phyloP scores from a whole-genome alignment of 2,797 vertebrate genomes.

The Sebastes jordani region DNA sequence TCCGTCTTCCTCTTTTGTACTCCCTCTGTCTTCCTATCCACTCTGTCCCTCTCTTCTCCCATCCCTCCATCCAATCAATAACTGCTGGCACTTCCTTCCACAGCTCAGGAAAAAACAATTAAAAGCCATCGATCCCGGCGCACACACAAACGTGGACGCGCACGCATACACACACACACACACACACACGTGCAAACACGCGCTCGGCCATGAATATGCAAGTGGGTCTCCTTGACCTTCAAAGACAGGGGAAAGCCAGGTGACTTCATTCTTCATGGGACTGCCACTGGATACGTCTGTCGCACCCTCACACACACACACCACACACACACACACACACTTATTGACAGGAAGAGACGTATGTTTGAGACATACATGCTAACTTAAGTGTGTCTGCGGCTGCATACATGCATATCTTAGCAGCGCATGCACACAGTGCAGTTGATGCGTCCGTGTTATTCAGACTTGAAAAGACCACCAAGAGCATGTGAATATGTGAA shows the following conservation, averaged over 20 bases:
- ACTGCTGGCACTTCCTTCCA: constrained; percentile 96
- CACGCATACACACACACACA: constrained; percentile 37
- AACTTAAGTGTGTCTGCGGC: constrained; percentile 44
- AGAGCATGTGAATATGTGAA: background rate
- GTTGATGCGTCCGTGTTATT: background rate
- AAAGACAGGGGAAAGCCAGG: constrained; percentile 88
- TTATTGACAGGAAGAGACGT: constrained; percentile 52
- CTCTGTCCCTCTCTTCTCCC: constrained; percentile 48
- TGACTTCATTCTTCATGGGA: constrained; percentile 86
- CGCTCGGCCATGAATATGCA: constrained; percentile 95
- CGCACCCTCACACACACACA: constrained; percentile 18
- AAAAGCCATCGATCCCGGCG: constrained; percentile 94
- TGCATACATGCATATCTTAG: constrained; percentile 30
- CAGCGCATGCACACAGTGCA: background rate
- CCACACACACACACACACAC: background rate
- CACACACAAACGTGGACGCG: constrained; percentile 40
- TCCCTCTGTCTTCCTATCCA: constrained; percentile 57
- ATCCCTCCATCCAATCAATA: constrained; percentile 83
- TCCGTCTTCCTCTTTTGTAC: constrained; percentile 64
- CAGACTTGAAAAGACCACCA: background rate
- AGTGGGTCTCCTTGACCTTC: constrained; percentile 99
- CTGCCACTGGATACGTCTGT: constrained; percentile 75
- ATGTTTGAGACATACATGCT: constrained; percentile 36
- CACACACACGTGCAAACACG: constrained; percentile 32
- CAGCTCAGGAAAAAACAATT: constrained; percentile 99